phyloP scores from a whole-genome alignment of 1,140 invertebrate species.

The Probaryconus sp. region DNA sequence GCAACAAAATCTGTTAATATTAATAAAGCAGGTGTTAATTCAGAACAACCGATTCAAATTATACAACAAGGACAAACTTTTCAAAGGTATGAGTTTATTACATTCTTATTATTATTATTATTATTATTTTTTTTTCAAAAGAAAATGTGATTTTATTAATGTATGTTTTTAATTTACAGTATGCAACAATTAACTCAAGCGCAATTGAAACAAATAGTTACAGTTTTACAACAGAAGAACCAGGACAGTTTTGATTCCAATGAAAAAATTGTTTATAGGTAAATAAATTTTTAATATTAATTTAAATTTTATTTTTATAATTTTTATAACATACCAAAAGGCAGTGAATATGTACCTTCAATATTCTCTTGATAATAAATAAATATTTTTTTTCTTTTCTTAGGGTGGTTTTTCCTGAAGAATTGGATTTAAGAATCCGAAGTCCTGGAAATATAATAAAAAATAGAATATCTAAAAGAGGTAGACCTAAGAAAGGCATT shows the following conservation, averaged over 20 bases:
- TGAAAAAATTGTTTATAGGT: conserved; percentile 82
- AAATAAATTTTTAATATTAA: conserved; percentile 22
- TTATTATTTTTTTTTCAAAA: conserved; percentile 1
- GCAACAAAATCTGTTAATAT: conserved; percentile 33
- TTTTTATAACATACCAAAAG: too few relatives aligned
- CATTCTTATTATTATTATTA: background rate
- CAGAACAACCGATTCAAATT: conserved; percentile 83
- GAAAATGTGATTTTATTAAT: conserved; percentile 3
- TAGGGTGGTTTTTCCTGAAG: conserved; percentile 77
- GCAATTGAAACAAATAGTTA: conserved; percentile 82
- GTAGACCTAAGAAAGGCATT: conserved; percentile 72
- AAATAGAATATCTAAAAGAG: conserved; percentile 70
- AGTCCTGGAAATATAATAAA: conserved; percentile 62
- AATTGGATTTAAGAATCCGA: conserved; percentile 68
- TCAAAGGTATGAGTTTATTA: conserved; percentile 67
- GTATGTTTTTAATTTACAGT: too few relatives aligned
- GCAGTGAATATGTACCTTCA: too few relatives aligned
- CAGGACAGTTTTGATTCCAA: conserved; percentile 73
- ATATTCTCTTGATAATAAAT: conserved; percentile 14
- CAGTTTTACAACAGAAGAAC: conserved; percentile 79
- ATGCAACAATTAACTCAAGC: conserved; percentile 80
- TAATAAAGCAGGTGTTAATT: conserved; percentile 79
- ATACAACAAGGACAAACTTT: conserved; percentile 81
- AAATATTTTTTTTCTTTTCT: conserved; percentile 37
- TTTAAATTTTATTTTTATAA: conserved; percentile 14